Evolutionary conservation across 1,140 invertebrate genomes (phyloP).

Genomic region (Bombus terrestris): DNA sequence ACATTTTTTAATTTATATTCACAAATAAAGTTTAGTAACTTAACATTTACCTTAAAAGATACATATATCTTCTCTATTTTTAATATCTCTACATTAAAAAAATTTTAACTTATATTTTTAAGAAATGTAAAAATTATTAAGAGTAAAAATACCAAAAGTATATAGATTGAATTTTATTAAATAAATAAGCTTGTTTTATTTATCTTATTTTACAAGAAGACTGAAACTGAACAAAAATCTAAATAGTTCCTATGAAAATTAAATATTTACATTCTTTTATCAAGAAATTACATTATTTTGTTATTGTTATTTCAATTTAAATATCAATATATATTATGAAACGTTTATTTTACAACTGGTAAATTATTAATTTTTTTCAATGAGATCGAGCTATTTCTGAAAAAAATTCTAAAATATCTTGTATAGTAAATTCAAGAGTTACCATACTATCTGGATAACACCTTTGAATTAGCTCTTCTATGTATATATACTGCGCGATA

Average conservation of each 20-base stretch:
- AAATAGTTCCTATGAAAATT: neutral
- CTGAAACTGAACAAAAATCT: constrained; percentile 2
- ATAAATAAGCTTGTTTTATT: constrained; percentile 16
- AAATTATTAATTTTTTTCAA: constrained; percentile 56
- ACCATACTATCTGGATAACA: constrained; percentile 99
- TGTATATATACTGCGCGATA: constrained; percentile 97
- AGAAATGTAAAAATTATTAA: neutral
- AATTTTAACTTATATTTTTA: neutral
- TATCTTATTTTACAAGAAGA: neutral
- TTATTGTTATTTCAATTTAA: constrained; percentile 30
- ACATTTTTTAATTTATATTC: neutral
- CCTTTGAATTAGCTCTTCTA: constrained; percentile 95
- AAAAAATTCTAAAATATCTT: constrained; percentile 98
- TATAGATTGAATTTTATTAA: neutral
- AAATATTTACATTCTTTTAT: constrained; percentile 15
- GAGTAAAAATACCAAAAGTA: neutral
- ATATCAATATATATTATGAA: neutral
- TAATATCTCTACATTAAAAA: neutral
- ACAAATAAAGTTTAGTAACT: neutral
- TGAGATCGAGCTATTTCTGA: constrained; percentile 99
- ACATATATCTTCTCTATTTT: neutral
- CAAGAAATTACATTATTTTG: constrained; percentile 18
- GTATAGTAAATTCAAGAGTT: constrained; percentile 96
- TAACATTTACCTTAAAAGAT: neutral
- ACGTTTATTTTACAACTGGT: constrained; percentile 20